phyloP scores from a whole-genome alignment of 2,797 vertebrate genomes.

The Astyanax mexicanus region DNA sequence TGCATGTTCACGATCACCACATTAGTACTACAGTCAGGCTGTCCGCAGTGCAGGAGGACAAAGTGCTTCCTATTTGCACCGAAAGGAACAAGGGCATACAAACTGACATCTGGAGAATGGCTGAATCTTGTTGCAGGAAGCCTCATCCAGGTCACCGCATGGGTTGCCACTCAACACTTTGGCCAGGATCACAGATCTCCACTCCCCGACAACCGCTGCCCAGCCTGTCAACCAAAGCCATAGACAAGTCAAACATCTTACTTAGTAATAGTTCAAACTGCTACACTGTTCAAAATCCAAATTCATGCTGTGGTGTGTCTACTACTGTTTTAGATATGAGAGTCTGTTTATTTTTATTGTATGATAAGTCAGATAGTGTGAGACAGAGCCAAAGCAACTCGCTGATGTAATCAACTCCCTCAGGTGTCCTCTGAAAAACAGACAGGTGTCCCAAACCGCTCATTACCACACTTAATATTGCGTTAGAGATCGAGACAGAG shows the following conservation, averaged over 20 bases:
- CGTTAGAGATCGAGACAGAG: no score
- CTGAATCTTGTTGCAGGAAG: conserved; percentile 72
- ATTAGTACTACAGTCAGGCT: conserved; percentile 42
- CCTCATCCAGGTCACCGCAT: conserved; percentile 79
- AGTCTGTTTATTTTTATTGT: no score
- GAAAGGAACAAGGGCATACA: conserved; percentile 39
- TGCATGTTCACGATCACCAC: conserved; percentile 45
- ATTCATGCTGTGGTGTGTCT: no score
- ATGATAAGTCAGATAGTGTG: no score
- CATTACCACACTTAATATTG: no score
- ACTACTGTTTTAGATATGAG: no score
- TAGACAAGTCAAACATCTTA: background rate
- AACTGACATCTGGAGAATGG: conserved; percentile 44
- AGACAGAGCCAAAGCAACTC: no score
- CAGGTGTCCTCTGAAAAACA: no score
- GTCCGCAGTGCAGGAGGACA: conserved; percentile 79
- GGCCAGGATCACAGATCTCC: conserved; percentile 84
- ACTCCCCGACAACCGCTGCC: conserved; percentile 78
- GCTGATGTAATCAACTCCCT: no score
- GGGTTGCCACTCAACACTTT: conserved; percentile 76
- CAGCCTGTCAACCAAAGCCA: conserved; percentile 69
- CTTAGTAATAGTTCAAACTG: background rate
- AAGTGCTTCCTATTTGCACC: conserved; percentile 83
- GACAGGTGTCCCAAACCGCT: no score
- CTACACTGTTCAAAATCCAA: background rate